Base-by-base conservation (phyloP, 2,797 vertebrate genomes). In the Pangasius djambal region DNA sequence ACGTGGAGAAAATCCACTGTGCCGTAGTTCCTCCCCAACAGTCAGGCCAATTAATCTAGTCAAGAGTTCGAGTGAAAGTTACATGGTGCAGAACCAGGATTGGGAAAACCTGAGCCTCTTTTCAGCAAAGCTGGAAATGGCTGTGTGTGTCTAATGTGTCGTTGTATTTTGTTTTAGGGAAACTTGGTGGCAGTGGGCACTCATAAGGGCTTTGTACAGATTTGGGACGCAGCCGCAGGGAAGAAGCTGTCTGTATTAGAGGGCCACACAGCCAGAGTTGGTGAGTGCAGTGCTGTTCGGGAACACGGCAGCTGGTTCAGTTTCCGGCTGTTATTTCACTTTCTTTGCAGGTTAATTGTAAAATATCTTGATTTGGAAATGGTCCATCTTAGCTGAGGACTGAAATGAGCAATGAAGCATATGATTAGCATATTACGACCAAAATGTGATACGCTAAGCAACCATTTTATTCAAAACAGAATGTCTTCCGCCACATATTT, bases 201-300 rank as follows among this genome's bases (percentile, higher is more conserved):
- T 7, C 97, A 97, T 91, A 97, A 97, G 90, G 97, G 97, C 88
- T 97, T 97, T 69, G 97, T 97, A 89, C 97, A 97, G 93, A 99
- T 99, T 91, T 99, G 99, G 99, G 99, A 99, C 50, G 98, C 99
- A 0, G 98, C 98, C 0, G 99, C 98, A 0, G 99, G 98, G 44
- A 99, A 99, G 93, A 99, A 99, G 89, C 96, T 99, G 59, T 99
- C 97, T 1, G 97, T 97, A 83, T 91, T 99, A 37, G 99, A 99
- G 88, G 99, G 99, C 8, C 98, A 99, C 95, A 99, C 99, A 0
- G 99, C 99, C 5, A 96, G 99, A 93, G 99, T 99, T 0, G 99
- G 99, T 99, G 95, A 98, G 98, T 65, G 31, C 74, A 50, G 93
- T n/a, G 7, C 88, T 13, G 67, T 48, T 65, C 65, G 20, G 20